Evolutionary conservation across 35 echinoderm and acorn worm species (phyloP), one percentile per base, ranked within the genome.

Genomic region (Anneissia japonica): DNA sequence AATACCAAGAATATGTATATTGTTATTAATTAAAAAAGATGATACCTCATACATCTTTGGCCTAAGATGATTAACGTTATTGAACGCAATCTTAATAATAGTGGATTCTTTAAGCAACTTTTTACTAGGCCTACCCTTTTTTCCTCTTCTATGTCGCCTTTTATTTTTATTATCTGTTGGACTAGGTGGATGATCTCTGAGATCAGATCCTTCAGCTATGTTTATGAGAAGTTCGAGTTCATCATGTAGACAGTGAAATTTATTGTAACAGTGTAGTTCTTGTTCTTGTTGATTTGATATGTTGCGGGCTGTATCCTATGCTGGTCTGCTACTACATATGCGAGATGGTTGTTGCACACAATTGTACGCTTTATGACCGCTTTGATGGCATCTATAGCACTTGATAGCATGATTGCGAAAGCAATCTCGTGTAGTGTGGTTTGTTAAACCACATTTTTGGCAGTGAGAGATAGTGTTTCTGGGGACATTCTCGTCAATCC

Each of bases 21-120:
- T 74, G 5, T 72, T 29, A 19, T 85, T 72, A 74, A 23, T 75
- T 36, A 85, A 23, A 31, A 85, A 38, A 13, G 30, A 32, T 36
- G 46, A 32, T 36, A 85, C 5, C 19, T 85, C 83, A 75, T 85
- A 75, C 35, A 72, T 55, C 30, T 85, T 85, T 28, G 46, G 31
- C 37, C 73, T 85, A 36, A 85, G 46, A 29, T 64, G 34, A 36
- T 72, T 85, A 75, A 85, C 31, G 29, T 85, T 85, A 37, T 72
- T 75, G 37, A 72, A 85, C 0, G 45, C 83, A 85, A 85, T 74
- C 36, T 85, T 74, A 35, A 81, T n/a, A n/a, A n/a, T 10, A 39
- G 1, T 81, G 5, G 32, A 38, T 13, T 30, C 9, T 30, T 14
- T 81, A 81, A 11, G 13, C 17, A 32, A 10, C 28, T 39, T 39